Base-by-base conservation (phyloP, 2,888 invertebrate species). In the Hedychridium roseum region DNA sequence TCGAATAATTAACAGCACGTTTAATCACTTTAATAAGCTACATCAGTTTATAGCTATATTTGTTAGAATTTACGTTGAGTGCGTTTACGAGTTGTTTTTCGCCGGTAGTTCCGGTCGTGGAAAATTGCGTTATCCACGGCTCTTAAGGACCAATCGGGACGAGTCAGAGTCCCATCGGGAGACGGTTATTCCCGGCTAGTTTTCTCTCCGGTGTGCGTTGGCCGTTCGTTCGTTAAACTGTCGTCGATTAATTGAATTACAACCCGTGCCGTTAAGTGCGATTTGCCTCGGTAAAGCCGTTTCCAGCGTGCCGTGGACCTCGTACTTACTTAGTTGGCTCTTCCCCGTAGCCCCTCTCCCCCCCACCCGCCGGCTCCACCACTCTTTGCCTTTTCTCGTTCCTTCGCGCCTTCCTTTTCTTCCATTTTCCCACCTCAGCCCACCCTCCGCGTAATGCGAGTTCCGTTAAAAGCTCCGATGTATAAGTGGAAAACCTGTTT, bases 171-270 rank as follows among this genome's bases (percentile, higher is more conserved):
- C 35, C 28, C 28, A n/a, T n/a, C 32, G 15, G 21, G 35, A 35
- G 9, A 9, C 9, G 23, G 5, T 9, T 23, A 5, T 39, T 32
- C 34, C 9, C 42, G 14, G 21, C 21, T 38, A 50, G 39, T 43
- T 36, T 36, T 16, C 37, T 40, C 41, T 32, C 17, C 15, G 31
- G 2, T 38, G 9, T 16, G 23, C 27, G n/a, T n/a, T n/a, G n/a
- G n/a, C 21, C 34, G 38, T 28, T 27, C 21, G 31, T 47, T 38
- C 47, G 47, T 48, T 50, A 50, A 57, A 40, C 43, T 50, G 46
- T 44, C 52, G 47, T 37, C 38, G 42, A 47, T 55, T 57, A 43
- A 50, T 49, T 35, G 49, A 50, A 55, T 57, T 50, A 46, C 41
- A 17, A 17, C 9, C 34, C 28, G 39, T 11, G 32, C 38, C 30